phyloP scores from a whole-genome alignment of 2,888 invertebrate species.

The Bimastos eiseni region DNA sequence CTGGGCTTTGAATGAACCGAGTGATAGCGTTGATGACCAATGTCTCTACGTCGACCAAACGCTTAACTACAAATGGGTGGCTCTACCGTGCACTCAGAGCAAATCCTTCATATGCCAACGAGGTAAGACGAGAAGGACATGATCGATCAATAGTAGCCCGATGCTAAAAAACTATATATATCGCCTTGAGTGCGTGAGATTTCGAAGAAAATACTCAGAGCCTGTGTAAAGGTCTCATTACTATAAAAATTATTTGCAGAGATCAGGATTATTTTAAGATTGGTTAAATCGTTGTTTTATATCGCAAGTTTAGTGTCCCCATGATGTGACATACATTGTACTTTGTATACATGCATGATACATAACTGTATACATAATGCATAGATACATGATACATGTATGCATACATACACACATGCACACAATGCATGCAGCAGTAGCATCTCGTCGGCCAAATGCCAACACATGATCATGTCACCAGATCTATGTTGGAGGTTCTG shows the following conservation, averaged over 20 bases:
- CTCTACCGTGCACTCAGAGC: not conserved
- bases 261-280: not conserved
- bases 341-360: too few relatives aligned
- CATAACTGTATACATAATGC: not conserved
- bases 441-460: too few relatives aligned
- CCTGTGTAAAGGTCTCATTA: too few relatives aligned
- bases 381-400: not conserved
- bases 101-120: slow-evolving; percentile 2
- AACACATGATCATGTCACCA: too few relatives aligned
- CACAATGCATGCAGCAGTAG: too few relatives aligned
- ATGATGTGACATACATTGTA: not conserved
- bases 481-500: too few relatives aligned
- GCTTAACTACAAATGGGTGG: not conserved
- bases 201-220: too few relatives aligned
- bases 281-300: not conserved
- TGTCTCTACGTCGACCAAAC: slow-evolving; percentile 9
- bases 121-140: not conserved
- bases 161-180: too few relatives aligned
- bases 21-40: not conserved
- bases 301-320: not conserved
- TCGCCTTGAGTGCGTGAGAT: too few relatives aligned
- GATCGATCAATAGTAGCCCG: not conserved
- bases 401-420: not conserved
- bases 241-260: not conserved
- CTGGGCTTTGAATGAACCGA: not conserved